Conservation (phyloP, 2,113 vertebrate species). For the Podarcis muralis region DNA sequence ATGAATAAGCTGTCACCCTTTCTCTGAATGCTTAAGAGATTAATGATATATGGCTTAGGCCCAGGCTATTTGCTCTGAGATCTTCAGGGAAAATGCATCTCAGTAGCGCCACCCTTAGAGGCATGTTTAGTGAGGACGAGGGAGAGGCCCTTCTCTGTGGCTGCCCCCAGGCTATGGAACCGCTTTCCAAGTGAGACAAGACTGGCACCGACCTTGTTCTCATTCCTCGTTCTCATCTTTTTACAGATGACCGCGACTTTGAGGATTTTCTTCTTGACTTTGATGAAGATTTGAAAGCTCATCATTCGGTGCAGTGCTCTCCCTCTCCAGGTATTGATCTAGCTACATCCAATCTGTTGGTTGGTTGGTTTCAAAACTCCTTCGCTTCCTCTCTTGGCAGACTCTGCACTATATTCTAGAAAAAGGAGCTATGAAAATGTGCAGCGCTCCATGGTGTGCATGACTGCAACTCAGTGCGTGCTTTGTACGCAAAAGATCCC, state of each 20-base stretch:
- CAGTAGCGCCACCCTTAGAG: too few species aligned
- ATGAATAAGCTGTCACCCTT: too few species aligned
- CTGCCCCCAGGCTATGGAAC: too few species aligned
- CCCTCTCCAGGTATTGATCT: conserved; percentile 86
- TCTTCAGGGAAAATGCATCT: too few species aligned
- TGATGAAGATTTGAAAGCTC: conserved; percentile 87
- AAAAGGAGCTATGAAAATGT: not conserved
- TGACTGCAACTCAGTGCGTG: not conserved
- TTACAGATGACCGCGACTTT: conserved; percentile 85
- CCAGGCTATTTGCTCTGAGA: too few species aligned
- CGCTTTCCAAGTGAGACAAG: too few species aligned
- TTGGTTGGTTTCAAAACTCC: not conserved
- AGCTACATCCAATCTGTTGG: not conserved
- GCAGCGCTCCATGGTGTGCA: too few species aligned
- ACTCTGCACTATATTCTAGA: not conserved
- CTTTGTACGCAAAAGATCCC: not conserved
- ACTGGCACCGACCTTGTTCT: too few species aligned
- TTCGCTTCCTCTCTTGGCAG: not conserved
- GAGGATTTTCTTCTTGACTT: conserved; percentile 89
- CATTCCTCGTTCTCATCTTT: conserved; percentile 20
- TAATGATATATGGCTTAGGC: too few species aligned
- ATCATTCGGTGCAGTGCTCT: conserved; percentile 87
- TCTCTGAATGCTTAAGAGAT: not conserved
- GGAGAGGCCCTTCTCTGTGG: too few species aligned
- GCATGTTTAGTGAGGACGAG: too few species aligned